phyloP scores from a whole-genome alignment of 53 echinoderm and acorn worm genomes.

The Apostichopus leukothele region DNA sequence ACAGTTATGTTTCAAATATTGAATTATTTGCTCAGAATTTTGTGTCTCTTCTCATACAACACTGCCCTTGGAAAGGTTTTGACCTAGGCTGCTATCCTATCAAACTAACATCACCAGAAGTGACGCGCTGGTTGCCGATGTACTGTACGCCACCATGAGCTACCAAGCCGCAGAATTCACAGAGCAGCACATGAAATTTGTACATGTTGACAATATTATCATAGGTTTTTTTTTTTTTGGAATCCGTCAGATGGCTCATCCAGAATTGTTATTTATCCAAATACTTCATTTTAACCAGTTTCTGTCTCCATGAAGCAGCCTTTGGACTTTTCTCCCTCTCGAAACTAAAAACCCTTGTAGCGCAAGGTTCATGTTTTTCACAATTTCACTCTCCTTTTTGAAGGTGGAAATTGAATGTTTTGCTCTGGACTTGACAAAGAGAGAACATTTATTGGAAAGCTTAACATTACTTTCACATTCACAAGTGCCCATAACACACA shows the following conservation, averaged over 20 bases:
- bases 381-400: background rate
- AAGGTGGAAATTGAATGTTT: too few relatives aligned
- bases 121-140: conserved; percentile 26
- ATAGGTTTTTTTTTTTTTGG: background rate
- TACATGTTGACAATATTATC: background rate
- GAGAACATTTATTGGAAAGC: too few relatives aligned
- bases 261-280: background rate
- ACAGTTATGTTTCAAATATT: background rate
- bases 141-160: conserved; percentile 16
- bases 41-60: conserved; percentile 14
- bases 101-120: conserved; percentile 52
- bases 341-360: background rate
- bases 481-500: too few relatives aligned
- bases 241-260: background rate
- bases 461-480: too few relatives aligned
- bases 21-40: background rate
- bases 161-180: background rate
- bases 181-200: conserved; percentile 2
- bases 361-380: background rate
- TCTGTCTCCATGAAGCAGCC: background rate
- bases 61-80: conserved; percentile 4
- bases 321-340: background rate
- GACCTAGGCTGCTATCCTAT: conserved; percentile 29
- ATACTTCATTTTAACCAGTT: background rate
- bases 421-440: too few relatives aligned